phyloP scores from a whole-genome alignment of 2,797 vertebrate genomes.

The Arctocebus calabarensis region DNA sequence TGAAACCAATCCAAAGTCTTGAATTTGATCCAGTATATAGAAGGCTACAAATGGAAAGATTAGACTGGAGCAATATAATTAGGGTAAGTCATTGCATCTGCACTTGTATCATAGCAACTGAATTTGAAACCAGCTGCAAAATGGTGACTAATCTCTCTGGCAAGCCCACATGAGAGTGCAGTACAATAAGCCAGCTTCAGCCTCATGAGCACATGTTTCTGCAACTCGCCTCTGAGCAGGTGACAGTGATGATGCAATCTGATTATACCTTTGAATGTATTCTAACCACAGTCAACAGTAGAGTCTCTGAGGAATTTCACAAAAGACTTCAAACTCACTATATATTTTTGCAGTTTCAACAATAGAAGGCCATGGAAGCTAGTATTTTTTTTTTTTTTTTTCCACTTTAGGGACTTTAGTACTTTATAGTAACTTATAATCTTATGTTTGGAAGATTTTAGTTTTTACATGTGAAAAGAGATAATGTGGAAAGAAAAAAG shows the following conservation, averaged over 20 bases:
- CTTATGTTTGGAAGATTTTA: conserved; percentile 36
- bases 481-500: conserved; percentile 42
- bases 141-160: conserved; percentile 80
- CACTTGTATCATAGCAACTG: conserved; percentile 71
- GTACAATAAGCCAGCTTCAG: conserved; percentile 72
- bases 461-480: conserved; percentile 60
- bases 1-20: conserved; percentile 55
- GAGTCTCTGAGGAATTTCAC: conserved; percentile 65
- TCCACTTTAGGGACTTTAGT: neutral
- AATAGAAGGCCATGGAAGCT: neutral
- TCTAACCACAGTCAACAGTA: conserved; percentile 78
- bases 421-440: conserved; percentile 15
- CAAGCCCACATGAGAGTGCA: conserved; percentile 72
- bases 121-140: conserved; percentile 81
- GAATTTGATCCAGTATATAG: conserved; percentile 60
- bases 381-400: neutral
- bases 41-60: conserved; percentile 70
- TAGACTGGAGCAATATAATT: conserved; percentile 76
- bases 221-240: conserved; percentile 73
- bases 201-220: conserved; percentile 59
- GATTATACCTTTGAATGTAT: conserved; percentile 75
- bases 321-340: conserved; percentile 66
- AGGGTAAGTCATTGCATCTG: conserved; percentile 78
- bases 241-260: conserved; percentile 78
- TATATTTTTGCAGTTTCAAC: conserved; percentile 36